phyloP scores from a whole-genome alignment of 2,113 vertebrate genomes.

The Gnathonemus echidnorhynchus region DNA sequence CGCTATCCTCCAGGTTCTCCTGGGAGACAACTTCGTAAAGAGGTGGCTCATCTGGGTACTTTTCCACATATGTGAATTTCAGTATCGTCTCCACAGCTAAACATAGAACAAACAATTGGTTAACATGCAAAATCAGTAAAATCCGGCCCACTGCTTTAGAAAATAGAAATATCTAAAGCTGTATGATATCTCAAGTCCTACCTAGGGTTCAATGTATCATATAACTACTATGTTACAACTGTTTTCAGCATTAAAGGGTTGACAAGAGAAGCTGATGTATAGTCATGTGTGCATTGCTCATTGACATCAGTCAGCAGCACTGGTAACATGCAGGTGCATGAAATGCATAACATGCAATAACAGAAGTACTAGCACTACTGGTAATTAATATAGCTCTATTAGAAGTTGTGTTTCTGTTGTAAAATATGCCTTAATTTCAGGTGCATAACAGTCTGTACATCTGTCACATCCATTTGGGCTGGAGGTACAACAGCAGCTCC shows the following conservation, averaged over 20 bases:
- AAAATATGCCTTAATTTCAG: neutral
- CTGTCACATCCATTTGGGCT: neutral
- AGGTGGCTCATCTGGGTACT: conserved; percentile 87
- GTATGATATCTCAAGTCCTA: neutral
- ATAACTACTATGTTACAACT: neutral
- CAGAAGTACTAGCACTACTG: neutral
- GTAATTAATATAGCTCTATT: neutral
- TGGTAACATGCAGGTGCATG: neutral
- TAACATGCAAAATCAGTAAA: neutral
- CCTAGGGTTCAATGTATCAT: neutral
- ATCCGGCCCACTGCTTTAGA: neutral
- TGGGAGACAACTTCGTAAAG: conserved; percentile 84
- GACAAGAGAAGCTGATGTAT: neutral
- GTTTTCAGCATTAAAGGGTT: neutral
- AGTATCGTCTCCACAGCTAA: conserved; percentile 80
- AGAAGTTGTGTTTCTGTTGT: neutral
- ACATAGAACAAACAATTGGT: neutral
- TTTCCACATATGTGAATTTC: conserved; percentile 92
- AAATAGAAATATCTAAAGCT: neutral
- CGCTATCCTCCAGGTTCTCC: conserved; percentile 85
- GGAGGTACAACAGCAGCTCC: neutral
- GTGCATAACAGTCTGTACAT: neutral
- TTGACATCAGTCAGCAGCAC: neutral
- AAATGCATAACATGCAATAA: neutral
- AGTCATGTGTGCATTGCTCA: neutral